phyloP scores from a whole-genome alignment of 2,888 invertebrate genomes.

The Archaeoteleia sp. region DNA sequence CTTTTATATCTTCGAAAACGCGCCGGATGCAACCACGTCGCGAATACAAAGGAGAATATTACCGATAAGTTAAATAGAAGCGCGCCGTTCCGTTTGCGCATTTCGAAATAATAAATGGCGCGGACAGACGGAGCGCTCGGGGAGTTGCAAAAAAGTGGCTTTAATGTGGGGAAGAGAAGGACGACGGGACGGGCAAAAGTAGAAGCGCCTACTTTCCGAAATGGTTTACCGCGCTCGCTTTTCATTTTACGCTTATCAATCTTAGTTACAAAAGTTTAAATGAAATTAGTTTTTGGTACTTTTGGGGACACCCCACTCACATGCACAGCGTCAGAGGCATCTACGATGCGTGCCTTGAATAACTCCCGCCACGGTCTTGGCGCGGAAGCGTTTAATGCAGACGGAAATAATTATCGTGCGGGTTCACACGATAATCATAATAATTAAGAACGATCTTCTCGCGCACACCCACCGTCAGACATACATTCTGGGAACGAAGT shows the following conservation, averaged over 20 bases:
- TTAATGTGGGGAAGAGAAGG: slow-evolving; percentile 13
- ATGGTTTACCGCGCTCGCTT: slow-evolving; percentile 2
- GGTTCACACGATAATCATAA: slow-evolving; percentile 70
- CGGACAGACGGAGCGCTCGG: slow-evolving; percentile 14
- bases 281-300: slow-evolving; percentile 63
- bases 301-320: slow-evolving; percentile 21
- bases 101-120: slow-evolving; percentile 42
- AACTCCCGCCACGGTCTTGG: slow-evolving; percentile 54
- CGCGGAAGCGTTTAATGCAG: slow-evolving; percentile 63
- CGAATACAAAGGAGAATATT: slow-evolving; percentile 46
- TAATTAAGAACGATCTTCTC: slow-evolving; percentile 64
- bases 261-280: slow-evolving; percentile 63
- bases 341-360: slow-evolving; percentile 38
- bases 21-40: slow-evolving; percentile 35
- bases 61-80: slow-evolving; percentile 50
- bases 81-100: slow-evolving; percentile 35
- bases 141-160: slow-evolving; percentile 18
- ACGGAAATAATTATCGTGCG: slow-evolving; percentile 70
- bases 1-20: slow-evolving; percentile 48
- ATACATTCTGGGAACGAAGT: slow-evolving; percentile 47
- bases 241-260: slow-evolving; percentile 62
- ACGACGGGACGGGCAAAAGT: slow-evolving; percentile 6
- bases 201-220: not conserved
- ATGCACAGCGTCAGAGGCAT: slow-evolving; percentile 8
- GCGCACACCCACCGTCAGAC: slow-evolving; percentile 36